Conservation (phyloP, 1,140 invertebrate species). For the Halictus rubicundus region DNA sequence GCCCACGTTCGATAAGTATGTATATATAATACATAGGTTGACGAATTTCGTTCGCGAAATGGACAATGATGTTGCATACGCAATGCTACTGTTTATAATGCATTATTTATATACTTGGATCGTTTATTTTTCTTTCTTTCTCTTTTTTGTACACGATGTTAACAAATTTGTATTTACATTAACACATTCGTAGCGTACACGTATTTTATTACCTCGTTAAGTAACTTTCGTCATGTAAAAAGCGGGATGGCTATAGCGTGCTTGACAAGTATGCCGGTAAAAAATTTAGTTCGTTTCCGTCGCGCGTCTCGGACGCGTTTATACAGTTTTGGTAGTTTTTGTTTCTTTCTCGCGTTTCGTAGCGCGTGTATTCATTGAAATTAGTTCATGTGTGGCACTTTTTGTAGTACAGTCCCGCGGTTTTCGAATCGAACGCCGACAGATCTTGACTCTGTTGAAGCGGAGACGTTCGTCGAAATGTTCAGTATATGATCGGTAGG, state of each 20-base stretch:
- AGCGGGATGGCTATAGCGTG: slow-evolving; percentile 27
- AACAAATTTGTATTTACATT: slow-evolving; percentile 63
- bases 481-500: slow-evolving; percentile 79
- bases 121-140: background rate
- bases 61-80: background rate
- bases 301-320: background rate
- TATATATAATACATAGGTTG: background rate
- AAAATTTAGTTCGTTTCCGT: slow-evolving; percentile 45
- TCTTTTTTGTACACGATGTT: slow-evolving; percentile 57
- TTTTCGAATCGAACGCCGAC: background rate
- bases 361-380: background rate
- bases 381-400: slow-evolving; percentile 1
- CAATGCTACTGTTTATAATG: background rate
- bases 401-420: background rate
- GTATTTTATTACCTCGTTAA: background rate
- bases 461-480: background rate
- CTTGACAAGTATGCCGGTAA: slow-evolving; percentile 26
- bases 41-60: background rate
- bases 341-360: background rate
- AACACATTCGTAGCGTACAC: slow-evolving; percentile 18
- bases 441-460: background rate
- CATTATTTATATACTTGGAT: slow-evolving; percentile 49
- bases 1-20: background rate
- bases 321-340: background rate
- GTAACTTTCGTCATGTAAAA: slow-evolving; percentile 54